Evolutionary conservation across 2,113 vertebrate species (phyloP).

Genomic region (Malurus cyaneus): DNA sequence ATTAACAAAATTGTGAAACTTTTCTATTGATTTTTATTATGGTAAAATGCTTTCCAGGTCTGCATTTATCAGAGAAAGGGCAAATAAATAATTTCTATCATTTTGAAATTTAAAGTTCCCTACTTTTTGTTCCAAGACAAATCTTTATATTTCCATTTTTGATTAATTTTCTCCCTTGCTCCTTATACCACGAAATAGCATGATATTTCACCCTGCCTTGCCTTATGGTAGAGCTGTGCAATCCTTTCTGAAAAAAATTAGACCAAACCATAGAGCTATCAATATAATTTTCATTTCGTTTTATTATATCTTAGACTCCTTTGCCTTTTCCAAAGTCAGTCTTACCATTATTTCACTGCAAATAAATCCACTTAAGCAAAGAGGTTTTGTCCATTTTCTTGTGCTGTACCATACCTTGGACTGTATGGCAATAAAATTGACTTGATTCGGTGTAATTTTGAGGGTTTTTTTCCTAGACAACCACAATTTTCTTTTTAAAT

Average conservation of each 20-base stretch:
- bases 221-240: background rate
- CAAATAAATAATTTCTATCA: background rate
- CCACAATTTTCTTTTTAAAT: background rate
- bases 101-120: background rate
- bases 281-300: background rate
- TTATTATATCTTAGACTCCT: background rate
- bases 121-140: background rate
- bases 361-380: background rate
- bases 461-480: background rate
- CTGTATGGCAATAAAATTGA: background rate
- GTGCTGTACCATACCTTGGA: background rate
- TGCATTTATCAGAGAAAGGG: background rate
- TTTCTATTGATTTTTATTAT: background rate
- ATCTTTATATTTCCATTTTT: background rate
- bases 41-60: background rate
- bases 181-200: background rate
- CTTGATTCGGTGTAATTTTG: background rate
- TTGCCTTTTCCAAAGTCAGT: background rate
- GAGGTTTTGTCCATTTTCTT: background rate
- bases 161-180: background rate
- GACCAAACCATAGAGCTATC: background rate
- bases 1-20: background rate
- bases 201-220: background rate
- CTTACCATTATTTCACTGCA: background rate
- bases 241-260: background rate